Percentiles rank a stretch among this genome's conserved stretches.
phyloP scores from a whole-genome alignment of 2,888 invertebrate genomes.

The Hemicrepidius hirtus region DNA sequence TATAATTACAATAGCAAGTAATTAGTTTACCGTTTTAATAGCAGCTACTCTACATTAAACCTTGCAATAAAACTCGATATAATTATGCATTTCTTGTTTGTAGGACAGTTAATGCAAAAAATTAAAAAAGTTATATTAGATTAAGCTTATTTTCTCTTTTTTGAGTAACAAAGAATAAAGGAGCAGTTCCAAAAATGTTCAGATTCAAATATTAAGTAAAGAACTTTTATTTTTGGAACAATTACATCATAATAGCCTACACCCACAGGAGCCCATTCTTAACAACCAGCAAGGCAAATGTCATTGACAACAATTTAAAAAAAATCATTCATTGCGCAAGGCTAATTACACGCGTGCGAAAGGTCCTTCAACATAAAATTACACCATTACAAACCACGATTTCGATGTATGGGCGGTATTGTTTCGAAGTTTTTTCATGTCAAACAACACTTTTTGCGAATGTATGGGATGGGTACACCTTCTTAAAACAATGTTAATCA shows the following conservation, averaged over 20 bases:
- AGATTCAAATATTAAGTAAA: background rate
- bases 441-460: background rate
- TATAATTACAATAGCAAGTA: background rate
- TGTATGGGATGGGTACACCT: slow-evolving; percentile 7
- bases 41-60: slow-evolving; percentile 4
- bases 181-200: too few species aligned
- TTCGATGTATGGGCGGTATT: slow-evolving; percentile 24
- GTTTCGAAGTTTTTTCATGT: background rate
- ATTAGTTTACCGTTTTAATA: slow-evolving; percentile 9
- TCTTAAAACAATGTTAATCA: too few species aligned
- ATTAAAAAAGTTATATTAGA: too few species aligned
- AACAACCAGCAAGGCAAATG: background rate
- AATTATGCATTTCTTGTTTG: background rate
- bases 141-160: too few species aligned
- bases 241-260: slow-evolving; percentile 11
- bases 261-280: background rate
- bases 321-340: slow-evolving; percentile 8
- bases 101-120: too few species aligned
- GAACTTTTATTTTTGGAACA: background rate
- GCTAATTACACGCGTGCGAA: slow-evolving; percentile 23
- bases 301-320: slow-evolving; percentile 13
- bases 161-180: too few species aligned
- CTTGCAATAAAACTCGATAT: background rate
- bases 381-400: slow-evolving; percentile 1
- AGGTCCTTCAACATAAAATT: slow-evolving; percentile 15